Evolutionary conservation across 1,140 invertebrate species (phyloP).

Genomic region (Brachionus rubens): DNA sequence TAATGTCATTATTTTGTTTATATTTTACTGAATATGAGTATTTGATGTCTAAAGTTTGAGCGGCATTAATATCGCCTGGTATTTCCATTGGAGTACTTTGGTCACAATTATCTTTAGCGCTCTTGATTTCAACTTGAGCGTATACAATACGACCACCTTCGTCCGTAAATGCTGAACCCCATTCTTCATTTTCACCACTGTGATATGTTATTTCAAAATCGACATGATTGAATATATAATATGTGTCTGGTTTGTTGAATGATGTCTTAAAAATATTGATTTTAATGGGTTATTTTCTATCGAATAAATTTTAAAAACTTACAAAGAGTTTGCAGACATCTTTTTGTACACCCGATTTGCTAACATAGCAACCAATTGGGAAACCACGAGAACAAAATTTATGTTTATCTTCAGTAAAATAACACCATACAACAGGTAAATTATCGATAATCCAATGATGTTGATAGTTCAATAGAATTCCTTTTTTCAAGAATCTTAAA

Average conservation of each 20-base stretch:
- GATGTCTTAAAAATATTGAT: not conserved
- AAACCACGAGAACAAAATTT: constrained; percentile 89
- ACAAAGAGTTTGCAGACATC: constrained; percentile 63
- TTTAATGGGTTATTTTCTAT: not conserved
- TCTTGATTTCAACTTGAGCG: constrained; percentile 74
- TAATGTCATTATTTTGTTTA: constrained; percentile 72
- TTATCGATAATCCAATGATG: constrained; percentile 94
- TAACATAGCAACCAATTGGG: constrained; percentile 90
- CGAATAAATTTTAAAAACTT: not conserved
- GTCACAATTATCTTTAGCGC: constrained; percentile 62
- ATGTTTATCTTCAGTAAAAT: constrained; percentile 70
- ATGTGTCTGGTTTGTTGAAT: constrained; percentile 64
- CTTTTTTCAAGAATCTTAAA: constrained; percentile 63
- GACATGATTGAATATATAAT: constrained; percentile 94
- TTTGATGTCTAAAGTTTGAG: constrained; percentile 26
- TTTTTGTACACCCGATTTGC: constrained; percentile 64
- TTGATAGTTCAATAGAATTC: constrained; percentile 93
- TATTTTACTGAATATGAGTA: constrained; percentile 42
- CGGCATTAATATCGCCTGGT: constrained; percentile 22
- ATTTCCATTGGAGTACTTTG: not conserved
- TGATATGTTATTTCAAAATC: constrained; percentile 89
- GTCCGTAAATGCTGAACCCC: constrained; percentile 69
- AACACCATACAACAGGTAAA: constrained; percentile 91
- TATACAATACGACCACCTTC: constrained; percentile 85
- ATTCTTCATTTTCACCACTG: constrained; percentile 75